Evolutionary conservation across 2,113 vertebrate genomes (phyloP).

Genomic region (Myotis davidii): DNA sequence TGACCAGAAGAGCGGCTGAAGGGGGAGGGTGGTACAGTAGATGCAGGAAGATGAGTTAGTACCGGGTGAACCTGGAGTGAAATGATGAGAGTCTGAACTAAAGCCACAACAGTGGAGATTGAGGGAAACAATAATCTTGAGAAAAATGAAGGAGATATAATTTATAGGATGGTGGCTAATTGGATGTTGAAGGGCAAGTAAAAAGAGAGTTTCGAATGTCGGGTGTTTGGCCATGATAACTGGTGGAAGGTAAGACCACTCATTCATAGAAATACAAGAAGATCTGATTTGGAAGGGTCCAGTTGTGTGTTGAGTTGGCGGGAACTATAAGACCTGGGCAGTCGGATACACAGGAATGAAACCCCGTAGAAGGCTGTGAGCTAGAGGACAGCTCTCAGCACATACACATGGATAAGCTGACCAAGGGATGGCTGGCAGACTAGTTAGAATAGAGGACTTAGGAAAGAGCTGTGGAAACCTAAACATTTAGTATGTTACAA

Average conservation of each 20-base stretch:
- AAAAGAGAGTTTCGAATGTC: neutral
- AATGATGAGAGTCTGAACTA: neutral
- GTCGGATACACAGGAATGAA: neutral
- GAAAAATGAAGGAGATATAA: neutral
- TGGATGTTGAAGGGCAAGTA: neutral
- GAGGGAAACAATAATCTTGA: neutral
- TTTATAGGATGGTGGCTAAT: neutral
- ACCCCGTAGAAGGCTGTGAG: neutral
- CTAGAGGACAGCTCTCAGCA: neutral
- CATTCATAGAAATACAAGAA: neutral
- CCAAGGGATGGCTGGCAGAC: neutral
- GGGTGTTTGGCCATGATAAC: neutral
- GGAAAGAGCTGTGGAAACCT: neutral
- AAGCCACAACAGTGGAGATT: neutral
- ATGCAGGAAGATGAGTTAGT: neutral
- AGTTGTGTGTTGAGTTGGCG: neutral
- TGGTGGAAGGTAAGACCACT: neutral
- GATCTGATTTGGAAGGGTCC: neutral
- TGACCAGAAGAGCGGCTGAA: neutral
- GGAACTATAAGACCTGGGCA: neutral
- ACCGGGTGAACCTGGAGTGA: neutral
- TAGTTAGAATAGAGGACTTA: neutral
- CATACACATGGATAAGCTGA: too few relatives aligned
- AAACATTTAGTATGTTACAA: neutral
- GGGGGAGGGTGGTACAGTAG: rapidly evolving